phyloP scores from a whole-genome alignment of 2,113 vertebrate genomes.

The Alethe diademata region DNA sequence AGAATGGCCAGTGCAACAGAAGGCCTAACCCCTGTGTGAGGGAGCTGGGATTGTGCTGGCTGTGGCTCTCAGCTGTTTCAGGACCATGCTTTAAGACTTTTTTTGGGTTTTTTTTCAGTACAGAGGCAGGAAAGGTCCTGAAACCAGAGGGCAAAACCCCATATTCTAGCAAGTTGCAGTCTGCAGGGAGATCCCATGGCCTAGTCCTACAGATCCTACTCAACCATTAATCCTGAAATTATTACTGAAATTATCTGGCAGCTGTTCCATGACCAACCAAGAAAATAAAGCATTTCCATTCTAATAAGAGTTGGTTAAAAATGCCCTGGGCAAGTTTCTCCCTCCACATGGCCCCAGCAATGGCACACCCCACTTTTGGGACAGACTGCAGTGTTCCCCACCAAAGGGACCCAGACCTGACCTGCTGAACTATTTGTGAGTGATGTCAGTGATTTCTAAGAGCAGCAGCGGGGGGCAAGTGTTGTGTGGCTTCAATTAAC shows the following conservation, averaged over 20 bases:
- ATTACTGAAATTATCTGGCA: background rate
- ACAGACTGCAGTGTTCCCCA: background rate
- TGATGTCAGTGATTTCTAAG: background rate
- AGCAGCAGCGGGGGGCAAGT: background rate
- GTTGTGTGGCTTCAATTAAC: background rate
- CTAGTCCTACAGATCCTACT: background rate
- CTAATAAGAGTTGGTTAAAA: background rate
- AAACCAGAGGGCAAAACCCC: background rate
- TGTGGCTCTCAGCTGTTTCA: rapidly evolving
- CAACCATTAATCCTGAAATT: background rate
- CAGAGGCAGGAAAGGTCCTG: background rate
- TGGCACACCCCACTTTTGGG: background rate
- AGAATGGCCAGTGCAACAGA: background rate
- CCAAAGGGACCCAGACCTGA: background rate
- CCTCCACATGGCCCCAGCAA: background rate
- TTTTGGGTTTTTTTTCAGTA: background rate
- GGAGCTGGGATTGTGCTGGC: background rate
- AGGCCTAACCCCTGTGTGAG: rapidly evolving
- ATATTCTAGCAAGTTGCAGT: background rate
- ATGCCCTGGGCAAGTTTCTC: background rate
- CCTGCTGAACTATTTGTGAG: background rate
- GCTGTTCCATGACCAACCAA: background rate
- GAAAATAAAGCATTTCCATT: background rate
- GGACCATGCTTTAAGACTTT: background rate
- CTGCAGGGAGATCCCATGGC: background rate